Base-by-base conservation (phyloP, 2,888 invertebrate species). In the Brachyopa scutellaris region DNA sequence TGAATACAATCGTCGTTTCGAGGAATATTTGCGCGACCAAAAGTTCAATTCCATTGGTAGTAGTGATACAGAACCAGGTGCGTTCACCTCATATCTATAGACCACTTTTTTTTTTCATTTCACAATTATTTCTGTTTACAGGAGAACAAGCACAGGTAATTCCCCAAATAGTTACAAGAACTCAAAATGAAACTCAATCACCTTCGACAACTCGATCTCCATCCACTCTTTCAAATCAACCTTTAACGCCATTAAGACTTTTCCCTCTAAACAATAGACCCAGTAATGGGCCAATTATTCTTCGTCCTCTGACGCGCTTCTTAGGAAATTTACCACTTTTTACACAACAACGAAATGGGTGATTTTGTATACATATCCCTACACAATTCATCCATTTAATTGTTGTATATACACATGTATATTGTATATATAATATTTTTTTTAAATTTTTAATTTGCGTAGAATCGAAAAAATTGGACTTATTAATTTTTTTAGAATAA, bases 1-100 rank as follows among this genome's bases (percentile, higher is more conserved):
- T 0, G 92, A 93, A 76, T 93, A 92, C 88, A 91, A 92, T 87
- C 91, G 91, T 83, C 91, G 91, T 36, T 93, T 90, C 69, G 92
- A 92, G 59, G 87, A 88, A 61, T 87, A 87, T 66, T 64, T 87
- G 4, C 84, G 85, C 4, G 86, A 86, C 51, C 85, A 85, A 53
- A 86, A 85, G 26, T 87, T 87, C 66, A 87, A 87, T 69, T 36
- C 72, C 0, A 87, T 87, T 33, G 85, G 73, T 53, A 83, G 64
- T 40, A 76, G 55, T 23, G 82, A 73, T 29, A 7, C 66, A 1
- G 83, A 83, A 36, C 42, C 31, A 62, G 80, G 83, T 80, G 7
- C 8, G 72, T 67, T 21, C 21, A 29, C 36, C 8, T 33, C 13
- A 9, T 31, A 23, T 26, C 23, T n/a, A 45, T 4, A 45, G 8